Evolutionary conservation across 2,888 invertebrate species (phyloP), one percentile per base, ranked within the genome.

Genomic region (Eucera pruinosa): DNA sequence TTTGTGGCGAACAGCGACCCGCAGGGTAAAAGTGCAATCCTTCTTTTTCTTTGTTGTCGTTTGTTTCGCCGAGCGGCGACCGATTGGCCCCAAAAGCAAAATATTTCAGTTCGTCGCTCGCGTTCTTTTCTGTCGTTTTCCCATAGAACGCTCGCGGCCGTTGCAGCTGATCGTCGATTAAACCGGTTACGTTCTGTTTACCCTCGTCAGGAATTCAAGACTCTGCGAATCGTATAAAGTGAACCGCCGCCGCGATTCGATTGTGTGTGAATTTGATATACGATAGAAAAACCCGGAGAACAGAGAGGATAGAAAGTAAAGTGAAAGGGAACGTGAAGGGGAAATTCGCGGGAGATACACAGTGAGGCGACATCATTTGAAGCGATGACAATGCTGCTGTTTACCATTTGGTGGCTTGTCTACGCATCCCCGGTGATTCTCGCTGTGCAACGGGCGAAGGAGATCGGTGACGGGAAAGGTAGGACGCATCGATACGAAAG

Each of bases 401-500:
- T 89, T 64, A 86, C 87, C 80, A 87, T 89, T 84, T 91, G 89
- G 89, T 91, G 88, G 87, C 83, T 92, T 72, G 81, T 90, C 70
- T 90, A 89, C 86, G 85, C 88, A 47, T 88, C 88, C 9, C 87
- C 90, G 52, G 85, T 89, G 72, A 89, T 89, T 55, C 86, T 90
- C 58, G 91, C 89, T 25, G 91, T 89, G 62, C 86, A 90, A 47
- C 87, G 92, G 60, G 86, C 88, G 36, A 91, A 91, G 82, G 91
- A 91, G 61, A 86, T 88, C 67, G 89, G 90, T 54, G 91, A 91
- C 60, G 92, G 91, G 58, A 92, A 89, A 89, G 89, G 91, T 92
- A 88, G 85, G 89, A 82, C 39, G n/a, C 60, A 20, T 65, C 43
- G 62, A 57, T 20, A 54, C 67, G 57, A 66, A 58, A 60, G 9